Base-by-base conservation (phyloP, 2,113 vertebrate species). In the Hemicordylus capensis region DNA sequence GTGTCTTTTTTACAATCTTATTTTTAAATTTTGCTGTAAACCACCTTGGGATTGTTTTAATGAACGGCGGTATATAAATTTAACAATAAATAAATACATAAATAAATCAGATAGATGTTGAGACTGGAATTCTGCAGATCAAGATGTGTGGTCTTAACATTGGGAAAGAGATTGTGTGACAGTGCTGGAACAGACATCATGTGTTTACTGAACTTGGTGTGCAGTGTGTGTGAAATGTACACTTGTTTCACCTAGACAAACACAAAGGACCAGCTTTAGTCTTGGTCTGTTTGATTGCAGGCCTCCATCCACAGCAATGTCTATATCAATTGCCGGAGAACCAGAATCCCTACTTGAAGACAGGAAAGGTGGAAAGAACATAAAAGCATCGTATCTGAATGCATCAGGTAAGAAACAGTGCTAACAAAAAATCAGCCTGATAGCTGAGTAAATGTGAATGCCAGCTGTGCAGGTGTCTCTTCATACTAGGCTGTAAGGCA, bases 261-360 rank as follows among this genome's bases (percentile, higher is more conserved):
- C 26, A 74, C 31, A 74, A 6, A 64, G 31, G 12, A 63, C 12
- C 15, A 67, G 39, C 4, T 69, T 61, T 31, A 66, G 64, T 56
- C 17, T 58, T 79, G 83, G 63, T 48, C 26, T 76, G 54, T 90
- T 90, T 90, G 26, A 81, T 93, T 85, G 67, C 90, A 99, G 98
- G 72, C 97, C 98, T 87, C 97, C 98, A 51, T 99, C 98, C 61
- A 99, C 98, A 46, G 97, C 97, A 79, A 99, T 94, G 94, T 98
- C 97, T 76, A 94, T 99, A 87, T 95, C 97, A 70, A 93, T 97
- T 85, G 96, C 96, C 85, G 95, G 96, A 69, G 97, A 98, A 88
- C 87, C 96, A 15, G 97, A 98, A 87, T 95, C 93, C 91, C 95
- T 99, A 81, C 96, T 97, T 64, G 97, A 99, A 94, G 98, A 98